Evolutionary conservation across 2,888 invertebrate species (phyloP).

Genomic region (Arge pagana): DNA sequence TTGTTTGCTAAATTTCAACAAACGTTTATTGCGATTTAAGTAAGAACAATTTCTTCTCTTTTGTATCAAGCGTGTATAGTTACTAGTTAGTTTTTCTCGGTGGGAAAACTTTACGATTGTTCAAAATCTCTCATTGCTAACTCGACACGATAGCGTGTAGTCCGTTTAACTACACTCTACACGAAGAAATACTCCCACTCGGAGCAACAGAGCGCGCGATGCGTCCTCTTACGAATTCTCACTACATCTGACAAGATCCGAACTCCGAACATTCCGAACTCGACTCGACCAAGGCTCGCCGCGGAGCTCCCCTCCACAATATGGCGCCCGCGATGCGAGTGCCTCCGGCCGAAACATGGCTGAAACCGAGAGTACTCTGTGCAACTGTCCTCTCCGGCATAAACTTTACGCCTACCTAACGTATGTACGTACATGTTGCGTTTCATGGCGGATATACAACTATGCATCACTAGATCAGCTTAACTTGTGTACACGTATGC

Average conservation of each 20-base stretch:
- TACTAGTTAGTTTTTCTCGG: constrained; percentile 20
- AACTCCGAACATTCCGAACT: background rate
- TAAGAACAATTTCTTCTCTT: constrained; percentile 18
- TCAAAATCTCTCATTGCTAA: constrained; percentile 21
- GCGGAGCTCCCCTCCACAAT: background rate
- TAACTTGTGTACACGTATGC: no score
- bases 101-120: constrained; percentile 24
- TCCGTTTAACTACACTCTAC: constrained; percentile 7
- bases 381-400: no score
- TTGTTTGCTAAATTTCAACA: background rate
- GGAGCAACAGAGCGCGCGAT: constrained; percentile 32
- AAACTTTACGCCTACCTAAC: no score
- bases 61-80: constrained; percentile 20
- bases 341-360: background rate
- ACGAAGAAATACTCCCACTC: constrained; percentile 30
- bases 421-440: no score
- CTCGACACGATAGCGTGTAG: constrained; percentile 15
- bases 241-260: constrained; percentile 28
- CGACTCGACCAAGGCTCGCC: background rate
- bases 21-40: constrained; percentile 12
- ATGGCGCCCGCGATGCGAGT: background rate
- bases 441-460: no score
- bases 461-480: no score
- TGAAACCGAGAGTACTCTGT: no score
- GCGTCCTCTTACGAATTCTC: constrained; percentile 33